Base-by-base conservation (phyloP, 2,888 invertebrate species). In the Drosophila pegasa region DNA sequence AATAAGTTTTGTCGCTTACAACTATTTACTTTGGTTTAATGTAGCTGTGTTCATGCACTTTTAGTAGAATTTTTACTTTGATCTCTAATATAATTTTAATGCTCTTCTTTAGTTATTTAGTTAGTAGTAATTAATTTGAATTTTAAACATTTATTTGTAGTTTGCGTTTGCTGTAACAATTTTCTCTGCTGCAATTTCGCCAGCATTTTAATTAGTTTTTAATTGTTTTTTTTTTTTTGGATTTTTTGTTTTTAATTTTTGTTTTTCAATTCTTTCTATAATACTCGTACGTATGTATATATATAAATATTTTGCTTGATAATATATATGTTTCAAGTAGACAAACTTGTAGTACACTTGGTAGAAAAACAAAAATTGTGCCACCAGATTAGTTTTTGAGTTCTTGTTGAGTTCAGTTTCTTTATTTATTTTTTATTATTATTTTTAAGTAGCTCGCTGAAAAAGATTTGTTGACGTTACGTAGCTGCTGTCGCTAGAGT, bases 291-390 rank as follows among this genome's bases (percentile, higher is more conserved):
- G 40, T 77, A 62, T 76, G 62, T 80, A 47, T 67, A 54, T 68
- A 41, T 62, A 56, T 56, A 56, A 61, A 27, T 75, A 41, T 58
- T 61, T 47, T 45, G 22, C 58, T 55, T 56, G 71, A 66, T 75
- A 75, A 75, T 75, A 75, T 60, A 69, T 80, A 59, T 27, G 43
- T 65, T 74, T 83, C 73, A 74, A 80, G 86, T 83, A 77, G 87
- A 82, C 80, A 82, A 82, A 85, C 76, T 83, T 80, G 80, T 78
- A 83, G 78, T 80, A 80, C 85, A 81, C 85, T 83, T 83, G 84
- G 87, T 87, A 83, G 81, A 83, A 83, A 83, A 83, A 87, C 84
- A 60, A 81, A 81, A 83, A 85, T 87, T 87, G 85, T 85, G 86
- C 85, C 84, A 82, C 87, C 85, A 85, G 87, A 85, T 87, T 83